These are phyloP conservation scores for Indri indri DNA, from an alignment of 2,113 vertebrate genomes.

Conservation along the genomic window DNA sequence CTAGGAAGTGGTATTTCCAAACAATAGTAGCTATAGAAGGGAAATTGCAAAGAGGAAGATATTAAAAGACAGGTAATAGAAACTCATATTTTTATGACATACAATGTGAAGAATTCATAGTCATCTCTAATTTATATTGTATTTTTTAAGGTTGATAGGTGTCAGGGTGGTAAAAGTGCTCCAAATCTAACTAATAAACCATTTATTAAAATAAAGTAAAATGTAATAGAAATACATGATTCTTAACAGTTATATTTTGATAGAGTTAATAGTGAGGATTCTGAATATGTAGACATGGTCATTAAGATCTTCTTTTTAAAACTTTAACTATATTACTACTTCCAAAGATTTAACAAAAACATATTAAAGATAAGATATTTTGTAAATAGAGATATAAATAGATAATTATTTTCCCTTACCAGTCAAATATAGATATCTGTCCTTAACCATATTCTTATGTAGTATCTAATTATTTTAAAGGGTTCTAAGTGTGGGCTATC, in stretches of 20 bases:
- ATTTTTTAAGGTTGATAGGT: background rate
- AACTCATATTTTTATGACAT: slow-evolving; percentile 36
- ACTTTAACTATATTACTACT: background rate
- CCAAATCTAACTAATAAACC: background rate
- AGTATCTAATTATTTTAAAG: background rate
- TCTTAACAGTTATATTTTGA: background rate
- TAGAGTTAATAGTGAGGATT: background rate
- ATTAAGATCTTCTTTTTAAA: background rate
- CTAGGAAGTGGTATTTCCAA: background rate
- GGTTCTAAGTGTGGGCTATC: background rate
- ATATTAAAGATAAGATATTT: background rate
- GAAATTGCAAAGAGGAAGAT: background rate
- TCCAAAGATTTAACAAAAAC: background rate
- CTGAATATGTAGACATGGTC: background rate
- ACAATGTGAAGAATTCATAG: background rate
- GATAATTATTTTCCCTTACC: background rate
- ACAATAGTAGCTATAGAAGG: background rate
- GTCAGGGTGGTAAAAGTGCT: background rate
- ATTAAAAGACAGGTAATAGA: background rate
- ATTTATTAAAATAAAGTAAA: slow-evolving; percentile 5
- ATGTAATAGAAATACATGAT: background rate
- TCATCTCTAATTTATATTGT: background rate
- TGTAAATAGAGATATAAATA: background rate
- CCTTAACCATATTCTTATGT: background rate
- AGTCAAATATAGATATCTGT: background rate